Conservation (phyloP, 2,888 invertebrate genomes). For the Trichogramma evanescens region DNA sequence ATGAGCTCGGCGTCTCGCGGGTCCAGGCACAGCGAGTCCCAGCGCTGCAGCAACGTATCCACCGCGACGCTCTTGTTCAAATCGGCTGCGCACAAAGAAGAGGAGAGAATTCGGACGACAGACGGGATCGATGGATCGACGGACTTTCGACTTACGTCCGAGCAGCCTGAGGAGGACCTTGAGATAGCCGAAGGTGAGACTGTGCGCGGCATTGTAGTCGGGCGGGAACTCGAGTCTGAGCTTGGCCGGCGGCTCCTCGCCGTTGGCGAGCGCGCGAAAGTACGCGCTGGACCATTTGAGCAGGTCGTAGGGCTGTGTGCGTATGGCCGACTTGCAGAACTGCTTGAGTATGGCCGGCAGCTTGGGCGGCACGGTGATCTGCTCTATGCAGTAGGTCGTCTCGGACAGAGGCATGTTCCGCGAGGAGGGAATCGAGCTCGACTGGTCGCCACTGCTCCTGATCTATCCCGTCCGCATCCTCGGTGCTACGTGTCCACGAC, state of each 20-base stretch:
- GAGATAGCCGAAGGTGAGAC: conserved; percentile 73
- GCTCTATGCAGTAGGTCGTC: conserved; percentile 34
- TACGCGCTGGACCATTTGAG: conserved; percentile 76
- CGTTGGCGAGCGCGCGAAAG: conserved; percentile 70
- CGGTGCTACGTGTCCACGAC: no score
- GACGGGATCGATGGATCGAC: neutral
- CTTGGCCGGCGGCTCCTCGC: conserved; percentile 75
- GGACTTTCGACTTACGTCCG: conserved; percentile 34
- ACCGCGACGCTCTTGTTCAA: conserved; percentile 38
- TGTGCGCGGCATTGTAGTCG: conserved; percentile 58
- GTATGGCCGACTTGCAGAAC: conserved; percentile 85
- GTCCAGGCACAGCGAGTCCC: conserved; percentile 63
- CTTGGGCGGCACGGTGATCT: conserved; percentile 75
- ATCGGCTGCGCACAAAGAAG: conserved; percentile 27
- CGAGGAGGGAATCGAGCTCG: neutral
- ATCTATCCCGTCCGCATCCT: no score
- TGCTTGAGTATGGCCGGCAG: conserved; percentile 77
- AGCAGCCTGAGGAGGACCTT: conserved; percentile 74
- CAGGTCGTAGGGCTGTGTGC: conserved; percentile 82
- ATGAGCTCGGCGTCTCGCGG: conserved; percentile 60
- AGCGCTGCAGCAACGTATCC: conserved; percentile 49
- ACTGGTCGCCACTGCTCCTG: no score
- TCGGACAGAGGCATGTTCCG: neutral
- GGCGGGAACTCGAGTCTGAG: conserved; percentile 68
- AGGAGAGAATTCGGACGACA: neutral